Conservation (phyloP, 1,140 invertebrate genomes). For the Paraescarpia echinospica region DNA sequence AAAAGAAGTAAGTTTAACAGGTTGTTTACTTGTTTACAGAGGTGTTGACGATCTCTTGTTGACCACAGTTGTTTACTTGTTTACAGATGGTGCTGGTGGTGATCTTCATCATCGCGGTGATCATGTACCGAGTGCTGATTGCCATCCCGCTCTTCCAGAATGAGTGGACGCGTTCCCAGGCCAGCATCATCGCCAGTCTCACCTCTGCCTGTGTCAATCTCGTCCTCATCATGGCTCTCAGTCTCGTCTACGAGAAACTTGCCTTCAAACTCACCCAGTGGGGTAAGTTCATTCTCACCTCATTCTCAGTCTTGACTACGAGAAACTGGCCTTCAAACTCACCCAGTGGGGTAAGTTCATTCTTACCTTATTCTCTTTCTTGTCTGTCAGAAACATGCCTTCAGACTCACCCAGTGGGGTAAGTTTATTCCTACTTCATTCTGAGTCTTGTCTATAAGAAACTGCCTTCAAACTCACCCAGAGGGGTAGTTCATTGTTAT, state of each 20-base stretch:
- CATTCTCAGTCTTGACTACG: constrained; percentile 73
- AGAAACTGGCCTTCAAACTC: constrained; percentile 83
- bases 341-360: constrained; percentile 76
- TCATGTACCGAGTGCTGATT: constrained; percentile 73
- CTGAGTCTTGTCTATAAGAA: constrained; percentile 78
- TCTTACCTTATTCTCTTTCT: constrained; percentile 54
- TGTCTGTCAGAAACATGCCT: constrained; percentile 85
- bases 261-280: constrained; percentile 92
- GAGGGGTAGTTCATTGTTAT: constrained; percentile 69
- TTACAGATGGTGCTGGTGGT: constrained; percentile 70
- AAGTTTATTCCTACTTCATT: constrained; percentile 31
- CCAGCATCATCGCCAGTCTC: constrained; percentile 69
- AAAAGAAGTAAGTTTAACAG: too few relatives aligned
- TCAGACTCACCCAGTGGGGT: constrained; percentile 89
- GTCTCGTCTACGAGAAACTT: constrained; percentile 79
- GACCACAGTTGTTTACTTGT: constrained; percentile 22
- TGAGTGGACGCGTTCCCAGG: constrained; percentile 61
- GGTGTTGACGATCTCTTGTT: too few relatives aligned
- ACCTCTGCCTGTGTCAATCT: constrained; percentile 76
- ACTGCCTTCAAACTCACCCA: constrained; percentile 88
- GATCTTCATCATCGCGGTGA: constrained; percentile 74
- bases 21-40: too few relatives aligned
- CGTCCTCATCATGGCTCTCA: constrained; percentile 67
- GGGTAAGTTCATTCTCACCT: constrained; percentile 56
- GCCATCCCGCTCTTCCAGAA: constrained; percentile 67